Conservation (phyloP, 2,888 invertebrate genomes). For the Torymus aiolomorphi region DNA sequence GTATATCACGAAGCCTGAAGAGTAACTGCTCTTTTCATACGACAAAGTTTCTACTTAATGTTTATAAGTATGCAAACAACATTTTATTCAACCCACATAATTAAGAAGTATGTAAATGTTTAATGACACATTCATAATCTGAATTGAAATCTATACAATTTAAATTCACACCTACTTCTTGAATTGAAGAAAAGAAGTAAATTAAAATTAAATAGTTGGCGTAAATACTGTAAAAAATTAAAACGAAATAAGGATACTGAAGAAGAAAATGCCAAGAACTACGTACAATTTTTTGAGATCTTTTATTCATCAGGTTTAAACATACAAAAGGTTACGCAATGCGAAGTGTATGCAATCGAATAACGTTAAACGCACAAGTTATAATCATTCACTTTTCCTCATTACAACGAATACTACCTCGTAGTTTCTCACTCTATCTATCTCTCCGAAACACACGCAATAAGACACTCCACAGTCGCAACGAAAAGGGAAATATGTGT, state of each 20-base stretch:
- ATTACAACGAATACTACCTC: constrained; percentile 56
- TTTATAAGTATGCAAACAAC: too few species aligned
- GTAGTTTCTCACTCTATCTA: constrained; percentile 1
- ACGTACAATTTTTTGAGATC: constrained; percentile 66
- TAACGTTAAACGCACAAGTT: constrained; percentile 65
- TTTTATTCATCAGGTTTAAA: constrained; percentile 70
- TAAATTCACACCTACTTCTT: too few species aligned
- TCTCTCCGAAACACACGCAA: constrained; percentile 26
- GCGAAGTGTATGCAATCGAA: constrained; percentile 67
- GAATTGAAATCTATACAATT: too few species aligned
- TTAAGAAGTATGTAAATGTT: too few species aligned
- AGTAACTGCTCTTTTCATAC: too few species aligned
- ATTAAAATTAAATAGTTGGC: too few species aligned
- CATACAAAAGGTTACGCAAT: constrained; percentile 71
- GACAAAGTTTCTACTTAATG: too few species aligned
- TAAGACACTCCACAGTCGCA: constrained; percentile 35
- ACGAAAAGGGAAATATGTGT: not conserved
- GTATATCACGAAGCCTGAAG: too few species aligned
- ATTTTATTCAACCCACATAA: too few species aligned
- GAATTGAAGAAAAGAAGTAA: too few species aligned
- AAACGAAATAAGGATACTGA: not conserved
- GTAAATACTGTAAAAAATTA: not conserved
- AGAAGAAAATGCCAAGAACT: constrained; percentile 25
- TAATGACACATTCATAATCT: too few species aligned
- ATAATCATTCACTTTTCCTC: constrained; percentile 55